Conservation (phyloP, 2,113 vertebrate genomes). For the Hippopotamus amphibius region DNA sequence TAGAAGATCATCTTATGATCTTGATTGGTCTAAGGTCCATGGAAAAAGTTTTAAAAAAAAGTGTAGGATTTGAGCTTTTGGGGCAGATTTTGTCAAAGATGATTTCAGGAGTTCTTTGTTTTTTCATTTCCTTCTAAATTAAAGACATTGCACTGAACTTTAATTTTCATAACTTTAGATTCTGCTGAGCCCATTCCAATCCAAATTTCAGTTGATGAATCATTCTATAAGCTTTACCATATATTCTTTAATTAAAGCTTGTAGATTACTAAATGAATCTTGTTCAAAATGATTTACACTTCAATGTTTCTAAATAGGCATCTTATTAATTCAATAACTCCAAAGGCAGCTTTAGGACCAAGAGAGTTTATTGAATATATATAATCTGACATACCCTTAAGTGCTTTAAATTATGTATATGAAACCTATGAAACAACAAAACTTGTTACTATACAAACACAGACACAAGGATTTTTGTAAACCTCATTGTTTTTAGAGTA, state of each 20-base stretch:
- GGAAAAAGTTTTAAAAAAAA: not conserved
- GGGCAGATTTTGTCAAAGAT: not conserved
- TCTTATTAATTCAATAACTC: slow-evolving; percentile 50
- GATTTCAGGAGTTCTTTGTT: not conserved
- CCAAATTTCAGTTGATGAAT: slow-evolving; percentile 21
- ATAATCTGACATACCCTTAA: slow-evolving; percentile 1
- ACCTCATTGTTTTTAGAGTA: not conserved
- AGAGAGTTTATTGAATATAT: slow-evolving; percentile 71
- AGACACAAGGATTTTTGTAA: slow-evolving; percentile 25
- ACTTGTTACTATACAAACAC: not conserved
- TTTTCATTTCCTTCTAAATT: not conserved
- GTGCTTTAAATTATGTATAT: not conserved
- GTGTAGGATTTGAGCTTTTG: not conserved
- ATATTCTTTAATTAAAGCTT: slow-evolving; percentile 26
- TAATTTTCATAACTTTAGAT: slow-evolving; percentile 11
- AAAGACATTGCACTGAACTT: not conserved
- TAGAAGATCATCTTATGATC: not conserved
- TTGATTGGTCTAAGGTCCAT: not conserved
- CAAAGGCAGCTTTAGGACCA: slow-evolving; percentile 41
- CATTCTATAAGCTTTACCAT: not conserved
- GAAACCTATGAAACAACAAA: slow-evolving; percentile 17
- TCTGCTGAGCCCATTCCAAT: not conserved
- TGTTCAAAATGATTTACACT: slow-evolving; percentile 22
- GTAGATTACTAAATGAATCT: not conserved
- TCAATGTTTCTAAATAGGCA: not conserved